Evolutionary conservation across 2,113 vertebrate genomes (phyloP), one percentile per base, ranked within the genome.

Genomic region (Lycaon pictus): DNA sequence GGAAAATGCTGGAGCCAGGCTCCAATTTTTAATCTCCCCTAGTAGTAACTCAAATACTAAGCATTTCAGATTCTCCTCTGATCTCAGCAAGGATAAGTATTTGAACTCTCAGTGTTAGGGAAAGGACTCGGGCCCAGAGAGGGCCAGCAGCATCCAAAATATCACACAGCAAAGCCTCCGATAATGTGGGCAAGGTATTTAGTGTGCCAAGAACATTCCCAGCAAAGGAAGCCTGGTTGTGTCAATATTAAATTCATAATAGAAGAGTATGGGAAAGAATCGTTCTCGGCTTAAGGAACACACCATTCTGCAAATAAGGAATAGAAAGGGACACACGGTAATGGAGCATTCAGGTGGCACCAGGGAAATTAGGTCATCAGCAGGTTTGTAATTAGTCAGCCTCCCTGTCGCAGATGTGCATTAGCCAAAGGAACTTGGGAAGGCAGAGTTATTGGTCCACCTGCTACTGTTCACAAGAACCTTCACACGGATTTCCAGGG

Each of bases 301-400:
- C 1, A 3, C 12, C 83, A 81, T 71, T 93, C 55, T 96, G 25
- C 89, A 83, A 95, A 94, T 29, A 37, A 92, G 88, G 43, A 93
- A 17, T 65, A 93, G 48, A 69, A 51, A 37, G 93, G 62, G 11
- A 35, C 58, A 63, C 7, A 19, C 13, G 65, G 25, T 62, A 55
- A 91, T 72, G 96, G 92, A 67, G 80, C 22, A 51, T 27, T 86
- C 90, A 93, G 92, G 72, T 0, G 2, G 60, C 95, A 74, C 89
- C 3, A 60, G 95, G 95, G 97, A 98, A 98, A 97, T 97, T 23
- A 98, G 93, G 35, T 76, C 95, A n/a, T 80, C 80, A 51, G 97
- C 86, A 94, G 94, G 96, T 96, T 90, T 60, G 76, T 97, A 96
- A 98, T 98, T 92, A 95, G 93, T 77, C 55, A 71, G 88, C 91